A percentile compares a stretch with the other conserved stretches of the same genome.
Conservation (phyloP, 2,113 vertebrate species). For the Nerophis lumbriciformis region DNA sequence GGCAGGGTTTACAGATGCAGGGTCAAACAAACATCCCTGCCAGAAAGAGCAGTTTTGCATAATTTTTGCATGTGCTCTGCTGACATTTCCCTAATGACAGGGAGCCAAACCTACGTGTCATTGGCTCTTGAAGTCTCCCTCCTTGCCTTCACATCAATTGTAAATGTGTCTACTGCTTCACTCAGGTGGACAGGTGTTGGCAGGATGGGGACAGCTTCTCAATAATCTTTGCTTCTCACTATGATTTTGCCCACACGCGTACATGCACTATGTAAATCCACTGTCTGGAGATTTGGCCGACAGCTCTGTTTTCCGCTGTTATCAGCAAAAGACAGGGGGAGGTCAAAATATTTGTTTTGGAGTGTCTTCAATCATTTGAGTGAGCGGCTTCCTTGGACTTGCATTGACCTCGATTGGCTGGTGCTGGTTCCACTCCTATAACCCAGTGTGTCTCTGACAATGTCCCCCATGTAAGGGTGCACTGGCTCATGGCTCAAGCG, state of each 20-base stretch:
- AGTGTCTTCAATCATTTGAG: constrained; percentile 32
- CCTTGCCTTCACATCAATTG: constrained; percentile 39
- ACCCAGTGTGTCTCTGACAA: not conserved
- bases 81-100: constrained; percentile 64
- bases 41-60: constrained; percentile 20
- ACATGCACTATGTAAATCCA: constrained; percentile 12
- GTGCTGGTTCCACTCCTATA: not conserved
- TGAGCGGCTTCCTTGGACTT: constrained; percentile 17
- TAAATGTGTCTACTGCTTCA: constrained; percentile 46
- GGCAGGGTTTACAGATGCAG: constrained; percentile 22
- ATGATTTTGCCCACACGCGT: constrained; percentile 13
- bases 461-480: not conserved
- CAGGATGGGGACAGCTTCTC: constrained; percentile 53
- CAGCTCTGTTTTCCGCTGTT: constrained; percentile 48
- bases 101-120: constrained; percentile 57
- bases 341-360: constrained; percentile 38
- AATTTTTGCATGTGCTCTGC: constrained; percentile 13
- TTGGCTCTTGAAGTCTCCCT: constrained; percentile 52
- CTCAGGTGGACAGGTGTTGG: constrained; percentile 58
- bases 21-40: constrained; percentile 37
- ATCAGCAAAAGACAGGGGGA: constrained; percentile 60
- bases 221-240: constrained; percentile 44
- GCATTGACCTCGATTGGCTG: constrained; percentile 8
- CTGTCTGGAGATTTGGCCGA: constrained; percentile 40
- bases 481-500: too few relatives aligned